Evolutionary conservation across 2,797 vertebrate genomes (phyloP), one percentile per base, ranked within the genome.

Genomic region (Adelosebastes latens): DNA sequence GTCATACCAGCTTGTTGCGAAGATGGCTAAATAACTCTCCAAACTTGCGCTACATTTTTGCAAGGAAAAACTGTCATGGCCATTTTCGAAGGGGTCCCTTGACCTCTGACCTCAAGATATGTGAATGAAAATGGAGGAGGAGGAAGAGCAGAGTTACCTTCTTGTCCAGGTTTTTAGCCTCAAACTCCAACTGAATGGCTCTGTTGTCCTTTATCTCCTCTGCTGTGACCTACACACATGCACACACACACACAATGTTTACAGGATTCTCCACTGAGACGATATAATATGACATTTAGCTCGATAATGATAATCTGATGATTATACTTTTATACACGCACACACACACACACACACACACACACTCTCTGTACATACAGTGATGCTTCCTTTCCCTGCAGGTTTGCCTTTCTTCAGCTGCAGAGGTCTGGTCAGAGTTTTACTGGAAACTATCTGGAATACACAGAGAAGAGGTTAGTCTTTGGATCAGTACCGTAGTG

Each of bases 151-250:
- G 4, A 11, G n/a, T 55, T 77, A 99, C 97, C 96, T 99, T 99
- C 81, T 98, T 98, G 86, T 99, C 97, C 39, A 99, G 94, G 77
- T 96, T 97, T 92, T 89, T 96, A 66, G 97, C 98, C 85, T 97
- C 97, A n/a, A 96, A 64, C 82, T 99, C 97, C 88, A 99, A 76
- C 70, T 92, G 93, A 22, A 98, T 94, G 79, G 95, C 90, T 82
- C 96, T 96, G 78, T 95, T 97, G 89, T 99, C 97, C 82, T 96
- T 98, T 22, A 99, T 89, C 91, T 99, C 97, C 75, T 98, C 97
- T 58, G 97, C 97, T 31, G 94, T 92, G 84, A 99, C 80, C 98
- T 99, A 65, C 22, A 86, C 5, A 25, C 22, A 55, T 18, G 86
- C 42, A 76, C 59, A 87, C 46, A 77, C 53, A 69, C 13, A 85